Evolutionary conservation across 2,797 vertebrate genomes (phyloP), one percentile per base, ranked within the genome.

Genomic region (Takifugu rubripes): DNA sequence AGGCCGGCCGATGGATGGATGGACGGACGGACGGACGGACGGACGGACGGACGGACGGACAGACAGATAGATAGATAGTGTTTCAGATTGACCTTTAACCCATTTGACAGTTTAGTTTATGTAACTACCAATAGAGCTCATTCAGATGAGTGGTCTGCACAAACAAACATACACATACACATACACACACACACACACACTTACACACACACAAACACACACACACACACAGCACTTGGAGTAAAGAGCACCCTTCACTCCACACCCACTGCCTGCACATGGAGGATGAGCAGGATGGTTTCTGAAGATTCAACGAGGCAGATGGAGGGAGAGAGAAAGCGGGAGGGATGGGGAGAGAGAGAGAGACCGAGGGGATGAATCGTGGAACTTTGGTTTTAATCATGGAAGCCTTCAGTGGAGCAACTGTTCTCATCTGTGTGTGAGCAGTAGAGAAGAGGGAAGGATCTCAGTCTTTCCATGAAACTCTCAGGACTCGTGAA

Each of bases 51-150:
- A n/a, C n/a, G n/a, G 11, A 44, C 44, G 43, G 17, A 25, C 70
- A 81, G 57, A 84, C 31, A 31, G 31, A 78, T 79, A 77, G 77
- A 83, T 83, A 81, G 75, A 72, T 74, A 72, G 56, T 61, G 66
- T 72, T 84, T 84, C 81, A 83, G 49, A 52, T 57, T 50, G 69
- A 68, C 85, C 77, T 64, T 68, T 67, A 70, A 79, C 76, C 66
- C 59, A 72, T 54, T 79, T 83, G 86, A 84, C 82, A 72, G 74
- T 74, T 71, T 83, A 78, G 65, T 86, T 87, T 88, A 87, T 84
- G 79, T 87, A 87, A 84, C 78, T 76, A 77, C 76, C 75, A 73
- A 65, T 61, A 65, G 61, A 77, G 79, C 67, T 78, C 69, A 66
- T 79, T 74, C 65, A 77, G 81, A 83, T 78, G 84, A 84, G 77